Evolutionary conservation across 2,113 vertebrate species (phyloP), one percentile per base, ranked within the genome.

Genomic region (Hippolais icterina): DNA sequence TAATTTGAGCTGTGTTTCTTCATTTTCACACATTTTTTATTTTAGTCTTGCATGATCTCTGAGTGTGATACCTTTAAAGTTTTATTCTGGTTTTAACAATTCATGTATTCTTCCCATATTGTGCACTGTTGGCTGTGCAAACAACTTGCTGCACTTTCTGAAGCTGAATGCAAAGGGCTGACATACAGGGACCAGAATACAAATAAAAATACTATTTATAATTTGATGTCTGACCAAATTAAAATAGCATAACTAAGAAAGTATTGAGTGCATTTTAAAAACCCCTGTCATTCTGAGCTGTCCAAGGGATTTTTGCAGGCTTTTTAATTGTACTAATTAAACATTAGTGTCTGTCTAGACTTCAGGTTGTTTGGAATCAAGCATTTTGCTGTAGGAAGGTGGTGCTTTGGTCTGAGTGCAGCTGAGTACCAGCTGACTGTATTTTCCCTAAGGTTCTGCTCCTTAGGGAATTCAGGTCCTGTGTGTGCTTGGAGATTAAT

Each of bases 401-500:
- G 21, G 24, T 63, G 33, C 50, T 84, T 71, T 84, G 65, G 37
- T 69, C 54, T 82, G 18, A 79, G 29, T 57, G 42, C 39, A 57
- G 33, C 91, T 24, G 21, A 69, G 37, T 49, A 82, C 50, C 93
- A 70, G 46, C 61, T 39, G 61, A 57, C 56, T 3, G 4, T 49
- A 8, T 78, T 85, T 76, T 96, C 37, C 37, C 37, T 39, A 39
- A 21, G 28, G 53, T 49, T 72, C 76, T 74, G 41, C 46, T 46
- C 15, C 21, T 69, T 90, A 23, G 7, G 54, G 68, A 80, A 25
- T 83, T 44, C 59, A 52, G 63, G 46, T 92, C 75, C 37, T 69
- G 70, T 64, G 35, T 76, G 56, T 92, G 59, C 95, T 57, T 94
- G 90, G 90, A 96, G 93, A 93, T 88, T 42, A 68, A 96, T 97